Conservation (phyloP, 2,888 invertebrate species). For the Campaea margaritaria region DNA sequence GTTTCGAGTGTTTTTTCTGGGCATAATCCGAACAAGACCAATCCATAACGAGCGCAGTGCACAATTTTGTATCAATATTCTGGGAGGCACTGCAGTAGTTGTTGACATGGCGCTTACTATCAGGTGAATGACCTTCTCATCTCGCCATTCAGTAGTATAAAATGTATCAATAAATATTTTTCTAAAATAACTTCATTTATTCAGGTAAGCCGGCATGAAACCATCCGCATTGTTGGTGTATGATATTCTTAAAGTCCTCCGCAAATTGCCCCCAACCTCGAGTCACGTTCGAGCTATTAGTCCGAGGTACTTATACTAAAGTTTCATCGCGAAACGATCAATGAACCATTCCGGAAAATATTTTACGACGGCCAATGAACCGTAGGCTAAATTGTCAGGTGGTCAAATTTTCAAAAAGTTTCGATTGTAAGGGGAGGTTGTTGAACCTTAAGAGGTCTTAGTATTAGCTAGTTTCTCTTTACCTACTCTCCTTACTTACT, state of each 20-base stretch:
- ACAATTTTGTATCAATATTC: too few relatives aligned
- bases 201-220: constrained; percentile 45
- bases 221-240: constrained; percentile 74
- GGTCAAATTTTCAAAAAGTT: constrained; percentile 41
- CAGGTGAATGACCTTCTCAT: too few relatives aligned
- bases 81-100: too few relatives aligned
- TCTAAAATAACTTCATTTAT: neutral
- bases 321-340: constrained; percentile 79
- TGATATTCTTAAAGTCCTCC: constrained; percentile 75
- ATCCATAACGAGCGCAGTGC: too few relatives aligned
- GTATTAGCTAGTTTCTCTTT: neutral
- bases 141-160: neutral
- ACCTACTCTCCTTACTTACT: too few relatives aligned
- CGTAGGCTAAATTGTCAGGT: constrained; percentile 46
- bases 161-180: neutral
- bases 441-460: constrained; percentile 6
- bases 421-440: constrained; percentile 10
- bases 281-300: constrained; percentile 81
- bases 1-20: too few relatives aligned
- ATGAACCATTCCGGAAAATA: constrained; percentile 73
- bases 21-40: too few relatives aligned
- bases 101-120: too few relatives aligned
- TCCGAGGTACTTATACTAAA: constrained; percentile 77
- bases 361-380: constrained; percentile 62
- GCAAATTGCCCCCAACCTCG: constrained; percentile 71